Evolutionary conservation across 2,888 invertebrate species (phyloP), one percentile per base, ranked within the genome.

Genomic region (Teleiodes luculella): DNA sequence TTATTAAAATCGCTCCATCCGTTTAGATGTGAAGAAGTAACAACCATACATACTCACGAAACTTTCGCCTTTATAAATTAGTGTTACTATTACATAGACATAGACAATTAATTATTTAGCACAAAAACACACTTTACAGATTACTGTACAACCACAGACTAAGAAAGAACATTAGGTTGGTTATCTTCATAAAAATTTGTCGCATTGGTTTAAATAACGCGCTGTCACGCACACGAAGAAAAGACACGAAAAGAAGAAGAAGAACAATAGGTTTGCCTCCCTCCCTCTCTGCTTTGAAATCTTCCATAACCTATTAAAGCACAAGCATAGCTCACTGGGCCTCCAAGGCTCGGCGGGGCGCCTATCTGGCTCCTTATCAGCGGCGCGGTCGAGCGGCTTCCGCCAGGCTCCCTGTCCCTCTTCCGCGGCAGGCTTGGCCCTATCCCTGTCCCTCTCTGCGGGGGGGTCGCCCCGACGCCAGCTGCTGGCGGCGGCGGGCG

Each of bases 381-480:
- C 28, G 39, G 55, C 57, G 24, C 53, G 13, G 16, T 51, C 43
- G 47, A n/a, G 55, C 16, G 57, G 58, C 37, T n/a, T n/a, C n/a
- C 72, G 63, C 7, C 49, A 53, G 13, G 47, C 53, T 55, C 65
- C 24, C 24, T 3, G 3, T 24, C 24, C 24, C 24, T 24, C 24
- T 6, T 24, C 24, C 39, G 16, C 48, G 4, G 33, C 33, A 8
- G 33, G 33, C 33, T 8, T 33, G 28, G 49, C 56, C 6, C 55
- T 61, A 35, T 52, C 55, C 53, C 55, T 61, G 36, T 52, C 55
- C 53, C 62, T 58, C 66, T 74, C 61, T 67, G 10, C 33, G 65
- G 10, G 24, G 18, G 66, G 65, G 53, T 67, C 82, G 2, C 68
- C 81, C 43, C 80, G 78, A 1, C 80, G 70, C 74, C 83, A 81